A percentile compares a stretch with the other conserved stretches of the same genome.
Evolutionary conservation across 2,113 vertebrate genomes (phyloP).

Genomic region (Sisor rabdophorus): DNA sequence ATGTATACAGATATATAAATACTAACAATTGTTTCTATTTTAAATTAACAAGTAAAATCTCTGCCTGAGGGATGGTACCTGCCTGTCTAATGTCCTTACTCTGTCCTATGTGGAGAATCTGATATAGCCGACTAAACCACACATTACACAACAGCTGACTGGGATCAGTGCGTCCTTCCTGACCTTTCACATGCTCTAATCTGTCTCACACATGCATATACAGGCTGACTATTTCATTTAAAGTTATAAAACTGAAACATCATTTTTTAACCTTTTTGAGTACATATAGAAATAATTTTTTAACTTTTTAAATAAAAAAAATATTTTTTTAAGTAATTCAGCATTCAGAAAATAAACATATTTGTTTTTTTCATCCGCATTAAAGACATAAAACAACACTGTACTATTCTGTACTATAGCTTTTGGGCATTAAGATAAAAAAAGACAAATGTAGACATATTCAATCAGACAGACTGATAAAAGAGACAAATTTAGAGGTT

Average conservation of each 20-base stretch:
- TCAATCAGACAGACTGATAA: not conserved
- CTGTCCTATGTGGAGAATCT: conserved; percentile 35
- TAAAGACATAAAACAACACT: not conserved
- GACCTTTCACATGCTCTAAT: conserved; percentile 27
- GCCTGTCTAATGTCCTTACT: conserved; percentile 13
- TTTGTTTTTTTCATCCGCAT: not conserved
- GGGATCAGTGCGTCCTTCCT: conserved; percentile 49
- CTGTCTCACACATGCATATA: not conserved
- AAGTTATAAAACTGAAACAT: not conserved
- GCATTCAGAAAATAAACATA: not conserved
- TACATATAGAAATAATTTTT: not conserved
- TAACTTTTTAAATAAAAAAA: too few relatives aligned
- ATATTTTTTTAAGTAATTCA: not conserved
- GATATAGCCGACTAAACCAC: conserved; percentile 50
- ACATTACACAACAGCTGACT: conserved; percentile 60
- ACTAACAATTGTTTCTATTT: not conserved
- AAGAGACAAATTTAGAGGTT: not conserved
- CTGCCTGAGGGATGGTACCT: conserved; percentile 4
- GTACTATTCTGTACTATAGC: not conserved
- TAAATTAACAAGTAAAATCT: not conserved
- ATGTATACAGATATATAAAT: not conserved
- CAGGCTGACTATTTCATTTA: not conserved
- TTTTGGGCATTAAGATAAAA: not conserved
- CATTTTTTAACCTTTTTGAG: not conserved
- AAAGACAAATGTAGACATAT: too few relatives aligned